Conservation (phyloP, 30 jellyfish, hydroid and myxozoan species). For the Turritopsis dohrnii region DNA sequence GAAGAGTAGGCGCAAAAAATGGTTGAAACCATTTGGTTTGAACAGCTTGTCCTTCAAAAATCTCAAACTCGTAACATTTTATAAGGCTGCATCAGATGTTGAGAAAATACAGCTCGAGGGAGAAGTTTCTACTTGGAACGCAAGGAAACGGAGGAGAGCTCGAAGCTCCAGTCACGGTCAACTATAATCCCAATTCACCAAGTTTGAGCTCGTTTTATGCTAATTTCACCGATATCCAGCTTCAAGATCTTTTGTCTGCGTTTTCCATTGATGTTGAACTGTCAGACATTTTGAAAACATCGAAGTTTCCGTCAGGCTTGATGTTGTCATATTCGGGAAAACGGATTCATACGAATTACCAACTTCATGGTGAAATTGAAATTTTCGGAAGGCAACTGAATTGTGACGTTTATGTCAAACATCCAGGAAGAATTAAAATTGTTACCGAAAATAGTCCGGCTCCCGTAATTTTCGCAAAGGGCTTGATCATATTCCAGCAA, state of each 20-base stretch:
- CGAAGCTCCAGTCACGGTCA: constrained; percentile 65
- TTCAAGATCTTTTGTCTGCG: constrained; percentile 64
- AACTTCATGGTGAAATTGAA: constrained; percentile 75
- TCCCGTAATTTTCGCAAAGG: constrained; percentile 89
- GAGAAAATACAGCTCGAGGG: constrained; percentile 61
- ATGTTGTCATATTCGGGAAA: constrained; percentile 71
- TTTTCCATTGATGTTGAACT: constrained; percentile 63
- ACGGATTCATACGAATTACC: constrained; percentile 20
- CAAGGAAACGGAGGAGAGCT: constrained; percentile 73
- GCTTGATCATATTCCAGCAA: constrained; percentile 76
- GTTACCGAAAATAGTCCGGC: constrained; percentile 98
- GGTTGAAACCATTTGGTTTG: constrained; percentile 89
- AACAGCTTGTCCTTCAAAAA: constrained; percentile 55
- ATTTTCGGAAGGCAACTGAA: constrained; percentile 70
- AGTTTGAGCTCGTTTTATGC: constrained; percentile 71
- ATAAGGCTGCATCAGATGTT: constrained; percentile 53
- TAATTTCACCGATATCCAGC: constrained; percentile 54
- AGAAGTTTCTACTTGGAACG: constrained; percentile 51
- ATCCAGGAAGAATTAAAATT: constrained; percentile 54
- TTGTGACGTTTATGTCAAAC: constrained; percentile 58
- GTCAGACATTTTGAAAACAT: constrained; percentile 71
- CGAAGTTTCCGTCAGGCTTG: constrained; percentile 79
- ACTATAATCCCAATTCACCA: constrained; percentile 65
- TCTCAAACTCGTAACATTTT: constrained; percentile 46
- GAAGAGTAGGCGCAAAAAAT: constrained; percentile 48